Percentiles rank a stretch among this genome's conserved stretches.
Conservation (phyloP, 2,113 vertebrate species). For the Regulus satrapa region DNA sequence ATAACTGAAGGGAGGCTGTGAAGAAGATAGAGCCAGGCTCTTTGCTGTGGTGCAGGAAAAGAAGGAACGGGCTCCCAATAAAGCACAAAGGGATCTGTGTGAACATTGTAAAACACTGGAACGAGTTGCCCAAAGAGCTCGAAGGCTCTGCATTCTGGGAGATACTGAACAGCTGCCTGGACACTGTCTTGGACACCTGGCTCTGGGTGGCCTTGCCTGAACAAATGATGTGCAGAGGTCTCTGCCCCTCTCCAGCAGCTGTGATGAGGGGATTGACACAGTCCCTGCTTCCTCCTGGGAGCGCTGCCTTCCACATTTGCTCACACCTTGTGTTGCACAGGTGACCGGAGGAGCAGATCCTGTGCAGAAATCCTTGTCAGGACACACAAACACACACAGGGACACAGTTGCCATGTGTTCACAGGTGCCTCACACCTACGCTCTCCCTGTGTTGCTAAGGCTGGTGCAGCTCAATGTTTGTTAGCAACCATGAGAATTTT, state of each 20-base stretch:
- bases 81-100: background rate
- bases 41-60: background rate
- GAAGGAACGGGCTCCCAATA: background rate
- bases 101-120: background rate
- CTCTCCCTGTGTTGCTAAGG: background rate
- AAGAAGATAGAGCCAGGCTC: background rate
- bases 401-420: background rate
- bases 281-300: background rate
- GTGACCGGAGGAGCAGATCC: background rate
- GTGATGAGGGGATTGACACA: background rate
- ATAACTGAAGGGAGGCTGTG: background rate
- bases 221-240: background rate
- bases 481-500: background rate
- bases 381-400: background rate
- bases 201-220: background rate
- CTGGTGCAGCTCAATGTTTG: background rate
- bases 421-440: background rate
- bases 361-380: background rate
- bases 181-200: background rate
- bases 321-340: background rate
- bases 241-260: background rate
- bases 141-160: background rate
- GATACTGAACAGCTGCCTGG: background rate
- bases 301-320: background rate
- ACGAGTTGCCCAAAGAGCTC: background rate